Percentiles rank a stretch among this genome's conserved stretches.
phyloP scores from a whole-genome alignment of 2,888 invertebrate genomes.

The Cephalotes varians region DNA sequence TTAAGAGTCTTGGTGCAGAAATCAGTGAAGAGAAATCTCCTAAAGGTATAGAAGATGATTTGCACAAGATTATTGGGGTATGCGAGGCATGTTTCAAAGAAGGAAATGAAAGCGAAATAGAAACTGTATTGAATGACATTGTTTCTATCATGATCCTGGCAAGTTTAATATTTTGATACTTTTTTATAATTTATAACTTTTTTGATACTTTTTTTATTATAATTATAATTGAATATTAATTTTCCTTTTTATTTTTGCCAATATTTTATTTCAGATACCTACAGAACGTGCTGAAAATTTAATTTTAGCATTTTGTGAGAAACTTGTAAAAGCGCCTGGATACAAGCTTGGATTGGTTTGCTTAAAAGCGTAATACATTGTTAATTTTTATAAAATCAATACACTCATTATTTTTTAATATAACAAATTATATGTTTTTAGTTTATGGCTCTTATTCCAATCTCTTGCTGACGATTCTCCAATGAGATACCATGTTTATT shows the following conservation, averaged over 20 bases:
- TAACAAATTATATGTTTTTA: constrained; percentile 84
- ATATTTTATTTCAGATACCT: constrained; percentile 88
- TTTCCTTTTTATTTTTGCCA: not conserved
- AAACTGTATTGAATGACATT: constrained; percentile 97
- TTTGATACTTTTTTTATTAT: constrained; percentile 13
- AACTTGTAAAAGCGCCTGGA: constrained; percentile 94
- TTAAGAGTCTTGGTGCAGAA: constrained; percentile 97
- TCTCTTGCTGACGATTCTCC: constrained; percentile 94
- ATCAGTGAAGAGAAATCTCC: constrained; percentile 96
- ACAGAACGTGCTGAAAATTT: constrained; percentile 95
- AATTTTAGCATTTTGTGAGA: constrained; percentile 96
- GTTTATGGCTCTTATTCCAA: constrained; percentile 96
- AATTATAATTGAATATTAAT: constrained; percentile 11
- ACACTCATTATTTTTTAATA: not conserved
- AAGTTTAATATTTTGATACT: constrained; percentile 80
- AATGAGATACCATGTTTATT: constrained; percentile 96
- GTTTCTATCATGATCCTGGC: constrained; percentile 97
- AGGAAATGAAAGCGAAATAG: constrained; percentile 94
- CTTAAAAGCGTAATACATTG: constrained; percentile 91
- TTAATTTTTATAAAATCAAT: not conserved
- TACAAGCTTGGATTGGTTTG: constrained; percentile 93
- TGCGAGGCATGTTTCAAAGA: constrained; percentile 97
- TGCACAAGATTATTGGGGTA: constrained; percentile 97
- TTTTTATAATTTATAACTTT: too few relatives aligned
- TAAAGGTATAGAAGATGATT: constrained; percentile 96